These are phyloP conservation scores for Scolopax bukidnonensis DNA, from an alignment of 2,797 vertebrate species.

Conservation along the genomic window DNA sequence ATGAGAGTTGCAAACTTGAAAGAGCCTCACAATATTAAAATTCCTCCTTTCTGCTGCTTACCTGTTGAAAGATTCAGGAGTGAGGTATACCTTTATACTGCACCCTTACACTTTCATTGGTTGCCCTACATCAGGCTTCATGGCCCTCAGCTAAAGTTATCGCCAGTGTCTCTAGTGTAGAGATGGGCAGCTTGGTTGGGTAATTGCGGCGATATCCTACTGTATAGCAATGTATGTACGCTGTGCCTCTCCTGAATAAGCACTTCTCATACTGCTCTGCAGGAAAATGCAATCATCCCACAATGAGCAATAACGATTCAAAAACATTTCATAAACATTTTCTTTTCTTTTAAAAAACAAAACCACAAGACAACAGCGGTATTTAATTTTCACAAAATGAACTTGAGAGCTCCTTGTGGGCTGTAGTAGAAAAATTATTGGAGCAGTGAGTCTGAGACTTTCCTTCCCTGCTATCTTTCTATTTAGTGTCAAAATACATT, in stretches of 20 bases:
- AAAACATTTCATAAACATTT: constrained; percentile 1
- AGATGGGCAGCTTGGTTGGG: not conserved
- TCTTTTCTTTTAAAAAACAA: not conserved
- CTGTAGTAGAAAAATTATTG: not conserved
- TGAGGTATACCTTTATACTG: not conserved
- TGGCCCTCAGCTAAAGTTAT: not conserved
- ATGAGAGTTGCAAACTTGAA: not conserved
- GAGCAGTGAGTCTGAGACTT: not conserved
- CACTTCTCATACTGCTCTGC: not conserved
- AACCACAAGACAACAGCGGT: not conserved
- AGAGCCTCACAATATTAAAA: not conserved
- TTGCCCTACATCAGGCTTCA: not conserved
- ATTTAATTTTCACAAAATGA: not conserved
- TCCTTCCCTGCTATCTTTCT: not conserved
- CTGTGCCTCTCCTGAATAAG: not conserved
- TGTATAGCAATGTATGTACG: not conserved
- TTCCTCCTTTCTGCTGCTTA: not conserved
- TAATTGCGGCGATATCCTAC: not conserved
- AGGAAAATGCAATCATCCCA: not conserved
- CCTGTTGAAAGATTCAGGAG: not conserved
- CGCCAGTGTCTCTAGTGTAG: not conserved
- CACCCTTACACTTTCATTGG: not conserved
- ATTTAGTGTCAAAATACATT: not conserved
- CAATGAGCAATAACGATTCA: not conserved
- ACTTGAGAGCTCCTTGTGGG: not conserved